Percentiles rank a stretch among this genome's conserved stretches.
Evolutionary conservation across 2,888 invertebrate species (phyloP).

Genomic region (Abrostola triplasia): DNA sequence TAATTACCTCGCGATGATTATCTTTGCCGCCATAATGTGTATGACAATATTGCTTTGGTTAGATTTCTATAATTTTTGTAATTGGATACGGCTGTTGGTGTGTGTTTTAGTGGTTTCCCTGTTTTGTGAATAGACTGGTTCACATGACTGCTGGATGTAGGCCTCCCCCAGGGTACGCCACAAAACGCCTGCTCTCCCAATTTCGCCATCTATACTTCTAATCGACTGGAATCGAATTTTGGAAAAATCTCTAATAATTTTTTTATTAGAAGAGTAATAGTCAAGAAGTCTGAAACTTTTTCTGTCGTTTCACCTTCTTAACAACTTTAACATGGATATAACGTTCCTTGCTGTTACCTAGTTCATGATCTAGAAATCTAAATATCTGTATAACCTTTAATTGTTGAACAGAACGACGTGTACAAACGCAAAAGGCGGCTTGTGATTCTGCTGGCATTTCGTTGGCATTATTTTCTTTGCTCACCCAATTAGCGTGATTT

Average conservation of each 20-base stretch:
- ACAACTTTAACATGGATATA: neutral
- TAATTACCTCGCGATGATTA: conserved; percentile 52
- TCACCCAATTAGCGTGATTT: neutral
- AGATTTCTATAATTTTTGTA: conserved; percentile 11
- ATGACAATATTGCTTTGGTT: conserved; percentile 23
- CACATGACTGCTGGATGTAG: no score
- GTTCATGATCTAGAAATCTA: conserved; percentile 1
- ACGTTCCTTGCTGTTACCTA: neutral
- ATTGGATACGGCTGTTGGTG: neutral
- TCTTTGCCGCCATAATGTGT: conserved; percentile 25
- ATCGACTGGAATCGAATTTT: no score
- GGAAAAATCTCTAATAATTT: no score
- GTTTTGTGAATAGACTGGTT: conserved; percentile 17
- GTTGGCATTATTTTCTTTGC: conserved; percentile 1
- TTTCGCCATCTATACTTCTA: no score
- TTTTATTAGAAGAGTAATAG: no score
- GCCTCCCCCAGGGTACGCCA: no score
- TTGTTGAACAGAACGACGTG: neutral
- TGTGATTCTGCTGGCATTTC: neutral
- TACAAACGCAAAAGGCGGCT: neutral
- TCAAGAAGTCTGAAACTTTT: neutral
- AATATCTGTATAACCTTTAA: conserved; percentile 4
- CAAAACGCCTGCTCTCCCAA: no score
- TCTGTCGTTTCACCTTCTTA: neutral
- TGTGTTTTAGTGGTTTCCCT: neutral